phyloP scores from a whole-genome alignment of 2,113 vertebrate species.

The Bombycilla garrulus region DNA sequence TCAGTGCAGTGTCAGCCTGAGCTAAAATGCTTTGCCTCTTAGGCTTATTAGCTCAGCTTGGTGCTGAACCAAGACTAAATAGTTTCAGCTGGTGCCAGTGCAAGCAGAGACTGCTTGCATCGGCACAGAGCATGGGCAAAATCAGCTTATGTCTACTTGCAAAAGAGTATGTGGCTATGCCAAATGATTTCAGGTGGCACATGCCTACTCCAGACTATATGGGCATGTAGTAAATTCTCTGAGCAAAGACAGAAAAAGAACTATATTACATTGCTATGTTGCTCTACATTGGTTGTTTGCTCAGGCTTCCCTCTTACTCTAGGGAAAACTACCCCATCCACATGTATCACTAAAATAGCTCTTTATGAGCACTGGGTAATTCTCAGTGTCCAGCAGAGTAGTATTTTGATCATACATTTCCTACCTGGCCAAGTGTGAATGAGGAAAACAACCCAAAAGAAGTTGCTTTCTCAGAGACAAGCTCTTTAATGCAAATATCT shows the following conservation, averaged over 20 bases:
- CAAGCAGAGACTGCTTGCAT: neutral
- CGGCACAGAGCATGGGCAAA: neutral
- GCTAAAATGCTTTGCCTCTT: constrained; percentile 26
- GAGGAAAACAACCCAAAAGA: neutral
- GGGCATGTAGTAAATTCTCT: neutral
- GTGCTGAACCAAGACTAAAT: constrained; percentile 37
- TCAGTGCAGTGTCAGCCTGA: constrained; percentile 32
- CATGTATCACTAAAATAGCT: neutral
- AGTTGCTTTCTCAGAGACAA: neutral
- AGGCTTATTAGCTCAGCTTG: constrained; percentile 47
- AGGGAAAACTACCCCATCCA: neutral
- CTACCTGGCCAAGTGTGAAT: neutral
- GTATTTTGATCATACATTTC: neutral
- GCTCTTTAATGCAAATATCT: neutral
- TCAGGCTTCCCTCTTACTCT: neutral
- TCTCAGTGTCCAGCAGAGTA: neutral
- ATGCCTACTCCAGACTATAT: neutral
- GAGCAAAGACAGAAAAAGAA: neutral
- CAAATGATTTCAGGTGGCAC: neutral
- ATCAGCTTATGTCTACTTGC: neutral
- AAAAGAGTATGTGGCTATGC: neutral
- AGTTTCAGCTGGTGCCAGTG: constrained; percentile 27
- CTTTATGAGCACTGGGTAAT: neutral
- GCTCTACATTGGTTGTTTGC: neutral
- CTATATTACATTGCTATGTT: neutral